These are phyloP conservation scores for Isoperla grammatica DNA, from an alignment of 2,888 invertebrate species.

Conservation along the genomic window DNA sequence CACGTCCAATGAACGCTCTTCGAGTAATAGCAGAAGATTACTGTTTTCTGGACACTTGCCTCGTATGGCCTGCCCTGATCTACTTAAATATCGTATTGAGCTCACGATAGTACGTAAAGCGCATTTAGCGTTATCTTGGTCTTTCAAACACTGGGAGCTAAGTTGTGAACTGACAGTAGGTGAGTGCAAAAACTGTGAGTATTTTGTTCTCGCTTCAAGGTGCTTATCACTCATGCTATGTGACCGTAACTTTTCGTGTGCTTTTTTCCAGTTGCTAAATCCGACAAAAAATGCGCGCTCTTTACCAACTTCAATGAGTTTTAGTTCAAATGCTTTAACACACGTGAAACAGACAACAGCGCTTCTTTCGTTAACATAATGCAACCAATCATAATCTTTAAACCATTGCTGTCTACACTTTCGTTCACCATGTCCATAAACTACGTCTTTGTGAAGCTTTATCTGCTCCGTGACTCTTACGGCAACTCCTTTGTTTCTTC, in stretches of 20 bases:
- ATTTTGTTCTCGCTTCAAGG: background rate
- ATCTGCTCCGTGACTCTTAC: too few relatives aligned
- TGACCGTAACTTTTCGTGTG: background rate
- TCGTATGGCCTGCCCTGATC: conserved; percentile 18
- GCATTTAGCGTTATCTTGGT: background rate
- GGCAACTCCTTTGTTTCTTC: too few relatives aligned
- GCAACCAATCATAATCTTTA: background rate
- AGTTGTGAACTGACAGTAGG: background rate
- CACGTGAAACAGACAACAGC: conserved; percentile 13
- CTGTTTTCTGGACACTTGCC: conserved; percentile 7
- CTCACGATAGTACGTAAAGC: background rate
- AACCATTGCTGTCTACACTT: background rate
- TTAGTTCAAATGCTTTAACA: background rate
- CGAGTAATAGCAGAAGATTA: conserved; percentile 16
- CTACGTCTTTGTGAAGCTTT: too few relatives aligned
- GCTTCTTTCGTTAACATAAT: background rate
- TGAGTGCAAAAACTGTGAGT: background rate
- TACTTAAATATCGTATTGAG: background rate
- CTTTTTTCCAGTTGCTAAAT: conserved; percentile 6
- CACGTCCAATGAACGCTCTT: conserved; percentile 15
- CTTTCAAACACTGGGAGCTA: background rate
- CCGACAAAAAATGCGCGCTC: background rate
- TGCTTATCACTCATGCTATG: background rate
- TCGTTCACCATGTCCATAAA: too few relatives aligned
- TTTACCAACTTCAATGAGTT: background rate